Base-by-base conservation (phyloP, 2,888 invertebrate species). In the Acanthacorydalis orientalis region DNA sequence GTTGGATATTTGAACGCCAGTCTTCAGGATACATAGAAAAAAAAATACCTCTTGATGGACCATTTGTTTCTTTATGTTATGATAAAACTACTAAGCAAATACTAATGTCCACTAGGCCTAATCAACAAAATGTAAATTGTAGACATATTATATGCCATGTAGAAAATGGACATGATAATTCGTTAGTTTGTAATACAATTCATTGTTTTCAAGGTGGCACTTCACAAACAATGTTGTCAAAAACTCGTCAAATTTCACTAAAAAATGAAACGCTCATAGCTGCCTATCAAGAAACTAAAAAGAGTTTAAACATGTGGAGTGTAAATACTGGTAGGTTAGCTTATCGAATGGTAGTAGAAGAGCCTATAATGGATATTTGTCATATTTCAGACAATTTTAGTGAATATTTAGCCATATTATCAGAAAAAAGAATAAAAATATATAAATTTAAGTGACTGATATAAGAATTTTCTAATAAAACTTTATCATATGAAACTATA, bases 251-350 rank as follows among this genome's bases (percentile, higher is more conserved):
- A 7, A 63, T 75, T 31, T 65, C 71, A 1, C 59, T 74, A 1
- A 74, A 75, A 0, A 67, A 73, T 4, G 72, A 78, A 9, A 69
- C 74, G 8, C 70, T 83, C 58, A 73, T 85, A 0, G 80, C 83
- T 1, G 83, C 83, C 0, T 80, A 85, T 56, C 78, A 86, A 50
- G 88, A 88, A 62, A 77, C 79, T 46, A 75, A 72, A n/a, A 75
- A 75, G 4, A 64, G 73, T 10, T 62, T 85, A 31, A 69, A 73
- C 43, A 62, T 85, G 1, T 83, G 83, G 69, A 82, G 80, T 48
- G 62, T 73, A 43, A 63, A 67, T 38, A 70, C 68, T 1, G 72
- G 74, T 14, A 72, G 62, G 58, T 73, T 64, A 62, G 67, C 61
- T 50, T 71, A 59, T 56, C 72, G 72, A 0, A 57, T 84, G 45